These are phyloP conservation scores for Lampropteryx suffumata DNA, from an alignment of 2,888 invertebrate species.

Conservation along the genomic window DNA sequence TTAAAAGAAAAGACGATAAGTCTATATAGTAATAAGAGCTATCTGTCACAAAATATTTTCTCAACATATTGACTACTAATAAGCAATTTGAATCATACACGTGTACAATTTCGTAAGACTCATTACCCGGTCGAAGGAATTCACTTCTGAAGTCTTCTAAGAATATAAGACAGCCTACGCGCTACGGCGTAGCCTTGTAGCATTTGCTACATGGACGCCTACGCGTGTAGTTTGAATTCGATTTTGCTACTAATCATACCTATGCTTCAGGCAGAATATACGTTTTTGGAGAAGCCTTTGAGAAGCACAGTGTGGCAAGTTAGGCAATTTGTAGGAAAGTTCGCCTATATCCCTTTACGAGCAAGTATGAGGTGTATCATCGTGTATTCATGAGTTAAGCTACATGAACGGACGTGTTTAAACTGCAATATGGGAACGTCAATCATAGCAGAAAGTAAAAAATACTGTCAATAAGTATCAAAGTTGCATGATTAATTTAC, in stretches of 20 bases:
- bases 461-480: too few relatives aligned
- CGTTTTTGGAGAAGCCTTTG: conserved; percentile 26
- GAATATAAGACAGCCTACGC: background rate
- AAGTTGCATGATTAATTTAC: too few relatives aligned
- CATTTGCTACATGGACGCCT: background rate
- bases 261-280: conserved; percentile 20
- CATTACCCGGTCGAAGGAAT: too few relatives aligned
- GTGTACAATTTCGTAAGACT: too few relatives aligned
- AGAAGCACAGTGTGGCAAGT: conserved; percentile 43
- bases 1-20: too few relatives aligned
- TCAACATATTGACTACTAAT: conserved; percentile 29
- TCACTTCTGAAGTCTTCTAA: too few relatives aligned
- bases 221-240: background rate
- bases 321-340: conserved; percentile 42
- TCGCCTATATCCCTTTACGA: conserved; percentile 34
- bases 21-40: conserved; percentile 50
- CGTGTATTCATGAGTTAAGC: conserved; percentile 9
- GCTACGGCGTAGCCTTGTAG: conserved; percentile 8
- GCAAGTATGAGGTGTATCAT: conserved; percentile 26
- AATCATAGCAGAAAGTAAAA: too few relatives aligned
- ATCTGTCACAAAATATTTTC: conserved; percentile 45
- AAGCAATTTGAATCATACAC: background rate
- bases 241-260: conserved; percentile 12
- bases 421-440: too few relatives aligned
- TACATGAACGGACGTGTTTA: too few relatives aligned